Base-by-base conservation (phyloP, 2,888 invertebrate species). In the Phania funesta region DNA sequence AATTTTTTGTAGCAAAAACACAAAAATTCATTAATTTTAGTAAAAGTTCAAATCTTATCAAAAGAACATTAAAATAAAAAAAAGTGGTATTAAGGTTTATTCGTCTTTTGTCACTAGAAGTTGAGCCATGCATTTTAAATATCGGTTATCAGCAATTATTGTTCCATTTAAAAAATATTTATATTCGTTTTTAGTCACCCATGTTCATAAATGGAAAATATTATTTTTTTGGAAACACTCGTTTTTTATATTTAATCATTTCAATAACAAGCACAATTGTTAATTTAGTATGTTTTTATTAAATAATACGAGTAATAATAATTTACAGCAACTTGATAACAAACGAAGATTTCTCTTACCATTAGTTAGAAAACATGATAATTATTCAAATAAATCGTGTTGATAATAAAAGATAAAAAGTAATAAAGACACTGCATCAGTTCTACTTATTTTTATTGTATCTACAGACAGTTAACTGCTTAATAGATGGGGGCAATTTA, bases 21-120 rank as follows among this genome's bases (percentile, higher is more conserved):
- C n/a, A n/a, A n/a, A 32, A n/a, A 13, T 38, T 13, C n/a, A 13
- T n/a, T 13, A 38, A 13, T 2, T 38, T 35, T 1, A 9, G 0
- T 9, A 35, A 38, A 38, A 3, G 13, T 11, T 0, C 48, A 41
- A 46, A 26, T 44, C 32, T 46, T 67, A 70, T 80, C 58, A 85
- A 60, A 41, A 38, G 18, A 24, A 60, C 22, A 38, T 22, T 24
- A 62, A 20, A 50, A 24, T 7, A 50, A 5, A 58, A 35, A n/a
- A 32, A 18, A n/a, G 22, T 26, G 16, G 1, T 7, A 22, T 22
- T 38, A 20, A 52, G n/a, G 11, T 62, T 20, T 35, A 20, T 41
- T 41, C 22, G n/a, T 54, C 16, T 62, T 64, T 64, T 54, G 20
- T 52, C 16, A 46, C 1, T 20, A 11, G n/a, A 38, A 35, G 18